Evolutionary conservation across 2,113 vertebrate species (phyloP).

Genomic region (Corvus hawaiiensis): DNA sequence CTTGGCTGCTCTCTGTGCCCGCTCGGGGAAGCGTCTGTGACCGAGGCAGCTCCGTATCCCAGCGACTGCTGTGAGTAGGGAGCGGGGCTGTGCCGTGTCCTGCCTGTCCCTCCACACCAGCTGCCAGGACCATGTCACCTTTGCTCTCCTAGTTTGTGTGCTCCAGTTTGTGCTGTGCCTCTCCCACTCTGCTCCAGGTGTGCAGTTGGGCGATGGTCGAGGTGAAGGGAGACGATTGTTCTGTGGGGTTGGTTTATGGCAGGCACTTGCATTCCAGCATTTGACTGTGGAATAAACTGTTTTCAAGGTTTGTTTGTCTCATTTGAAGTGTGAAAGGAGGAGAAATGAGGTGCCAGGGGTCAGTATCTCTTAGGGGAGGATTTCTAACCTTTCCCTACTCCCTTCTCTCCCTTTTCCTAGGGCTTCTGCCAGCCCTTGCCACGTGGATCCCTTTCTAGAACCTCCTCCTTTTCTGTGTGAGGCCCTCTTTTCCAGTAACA

Average conservation of each 20-base stretch:
- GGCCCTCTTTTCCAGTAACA: not conserved
- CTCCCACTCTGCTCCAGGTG: not conserved
- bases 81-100: not conserved
- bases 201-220: not conserved
- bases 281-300: not conserved
- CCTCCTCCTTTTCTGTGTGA: not conserved
- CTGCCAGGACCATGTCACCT: not conserved
- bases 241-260: not conserved
- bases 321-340: not conserved
- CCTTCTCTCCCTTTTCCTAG: not conserved
- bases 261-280: not conserved
- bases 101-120: not conserved
- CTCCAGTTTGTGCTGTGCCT: not conserved
- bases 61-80: accelerated
- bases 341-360: not conserved
- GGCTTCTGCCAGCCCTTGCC: not conserved
- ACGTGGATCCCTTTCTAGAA: not conserved
- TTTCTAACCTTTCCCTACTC: not conserved
- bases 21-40: conserved; percentile 20
- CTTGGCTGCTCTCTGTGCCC: conserved; percentile 38
- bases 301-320: not conserved
- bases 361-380: accelerated
- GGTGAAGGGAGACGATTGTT: not conserved
- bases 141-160: not conserved
- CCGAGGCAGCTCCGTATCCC: not conserved